Conservation (phyloP, 2,113 vertebrate genomes). For the Coptodon rendalli region DNA sequence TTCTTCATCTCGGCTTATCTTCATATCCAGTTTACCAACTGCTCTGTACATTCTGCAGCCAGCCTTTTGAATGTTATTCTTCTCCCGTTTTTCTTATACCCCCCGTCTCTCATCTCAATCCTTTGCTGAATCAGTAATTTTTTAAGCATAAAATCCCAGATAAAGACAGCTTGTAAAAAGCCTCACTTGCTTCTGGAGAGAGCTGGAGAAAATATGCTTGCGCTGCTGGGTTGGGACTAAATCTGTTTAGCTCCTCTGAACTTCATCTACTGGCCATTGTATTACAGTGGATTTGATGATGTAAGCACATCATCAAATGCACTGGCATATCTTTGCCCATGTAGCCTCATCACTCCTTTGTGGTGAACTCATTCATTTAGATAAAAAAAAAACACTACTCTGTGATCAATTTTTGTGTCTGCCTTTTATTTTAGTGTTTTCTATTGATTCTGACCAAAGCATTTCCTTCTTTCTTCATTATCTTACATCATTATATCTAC, state of each 20-base stretch:
- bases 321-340: not conserved
- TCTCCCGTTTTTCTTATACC: not conserved
- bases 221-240: conserved; percentile 8
- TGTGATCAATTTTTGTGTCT: not conserved
- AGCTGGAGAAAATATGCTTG: conserved; percentile 47
- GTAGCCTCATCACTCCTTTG: not conserved
- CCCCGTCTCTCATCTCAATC: conserved; percentile 20
- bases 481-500: not conserved
- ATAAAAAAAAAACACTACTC: not conserved
- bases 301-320: not conserved
- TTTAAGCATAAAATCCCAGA: conserved; percentile 42
- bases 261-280: not conserved
- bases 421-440: not conserved
- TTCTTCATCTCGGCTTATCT: not conserved
- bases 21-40: not conserved
- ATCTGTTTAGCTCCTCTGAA: conserved; percentile 32
- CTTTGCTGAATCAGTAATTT: conserved; percentile 58
- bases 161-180: conserved; percentile 57
- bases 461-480: not conserved
- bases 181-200: conserved; percentile 30
- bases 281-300: conserved; percentile 15
- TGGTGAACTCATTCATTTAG: not conserved
- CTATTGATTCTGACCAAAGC: not conserved
- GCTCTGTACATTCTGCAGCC: not conserved
- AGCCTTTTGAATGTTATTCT: not conserved